Evolutionary conservation across 53 echinoderm and acorn worm species (phyloP), one percentile per base, ranked within the genome.

Genomic region (Henricia sp.): DNA sequence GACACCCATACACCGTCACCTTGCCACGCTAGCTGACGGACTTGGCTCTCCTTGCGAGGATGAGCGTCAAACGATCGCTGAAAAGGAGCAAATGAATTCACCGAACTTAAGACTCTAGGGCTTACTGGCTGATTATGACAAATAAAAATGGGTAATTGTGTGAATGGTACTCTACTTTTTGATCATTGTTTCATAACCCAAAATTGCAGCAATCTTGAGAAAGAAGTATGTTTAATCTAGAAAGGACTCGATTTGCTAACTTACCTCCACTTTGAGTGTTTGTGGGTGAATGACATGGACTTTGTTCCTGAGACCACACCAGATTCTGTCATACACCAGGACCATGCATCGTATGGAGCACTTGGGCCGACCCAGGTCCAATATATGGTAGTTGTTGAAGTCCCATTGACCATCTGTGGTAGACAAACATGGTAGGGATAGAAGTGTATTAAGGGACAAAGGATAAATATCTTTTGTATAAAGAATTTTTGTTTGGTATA

Each of bases 1-100:
- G 97, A 97, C 3, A 97, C 93, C 97, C 97, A 97, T 29, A 97
- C 97, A 2, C 97, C 97, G 67, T 97, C 97, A 32, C 97, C 97
- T 68, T 94, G 94, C 97, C 97, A 97, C 16, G 97, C 94, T 57
- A 97, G 65, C 46, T 95, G 92, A 1, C 97, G 90, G 2, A 97
- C 97, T 57, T 97, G 97, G 60, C 97, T 97, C 91, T 97, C 97
- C 57, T 94, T 94, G 3, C 97, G 78, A 37, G 97, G 97, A 28
- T 97, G 97, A 65, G 97, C 97, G 62, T 97, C 97, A 88, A 97
- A 97, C 0, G 97, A 97, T 86, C 95, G 92, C 97, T 97, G 75
- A 20, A 9, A 55, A 36, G 38, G 34, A n/a, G 21, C 8, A 68
- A 29, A 68, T 34, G n/a, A 26, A 6, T 10, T 29, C n/a, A 13